Evolutionary conservation across 1,140 invertebrate genomes (phyloP).

Genomic region (Drosophila arawakana): DNA sequence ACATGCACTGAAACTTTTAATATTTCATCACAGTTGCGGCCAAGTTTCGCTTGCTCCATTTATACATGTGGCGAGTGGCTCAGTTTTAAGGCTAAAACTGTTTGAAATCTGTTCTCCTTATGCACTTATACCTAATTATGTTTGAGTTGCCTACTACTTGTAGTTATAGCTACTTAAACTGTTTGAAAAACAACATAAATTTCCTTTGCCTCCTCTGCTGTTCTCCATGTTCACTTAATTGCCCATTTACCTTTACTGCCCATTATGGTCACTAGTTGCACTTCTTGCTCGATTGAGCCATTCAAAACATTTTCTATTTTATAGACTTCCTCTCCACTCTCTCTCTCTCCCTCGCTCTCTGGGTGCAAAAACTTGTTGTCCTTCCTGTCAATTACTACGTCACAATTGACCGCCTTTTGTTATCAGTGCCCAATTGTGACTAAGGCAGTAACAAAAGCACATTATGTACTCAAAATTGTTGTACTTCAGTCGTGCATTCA

Average conservation of each 20-base stretch:
- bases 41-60: no score
- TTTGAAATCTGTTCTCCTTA: no score
- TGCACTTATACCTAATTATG: no score
- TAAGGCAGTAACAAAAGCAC: slow-evolving; percentile 4
- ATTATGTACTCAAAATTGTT: slow-evolving; percentile 13
- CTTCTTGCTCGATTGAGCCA: background rate
- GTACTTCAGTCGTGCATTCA: background rate
- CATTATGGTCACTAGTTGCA: slow-evolving; percentile 4
- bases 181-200: background rate
- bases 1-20: no score
- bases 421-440: slow-evolving; percentile 13
- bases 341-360: background rate
- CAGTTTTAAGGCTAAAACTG: no score
- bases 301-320: background rate
- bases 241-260: background rate
- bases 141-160: no score
- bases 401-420: slow-evolving; percentile 58
- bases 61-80: no score
- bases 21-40: no score
- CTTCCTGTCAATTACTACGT: slow-evolving; percentile 59
- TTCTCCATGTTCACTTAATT: background rate
- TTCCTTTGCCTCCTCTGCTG: background rate
- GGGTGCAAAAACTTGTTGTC: slow-evolving; percentile 15
- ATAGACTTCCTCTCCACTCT: background rate
- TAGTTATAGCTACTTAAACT: background rate